Conservation (phyloP, 2,113 vertebrate genomes). For the Fregetta grallaria region DNA sequence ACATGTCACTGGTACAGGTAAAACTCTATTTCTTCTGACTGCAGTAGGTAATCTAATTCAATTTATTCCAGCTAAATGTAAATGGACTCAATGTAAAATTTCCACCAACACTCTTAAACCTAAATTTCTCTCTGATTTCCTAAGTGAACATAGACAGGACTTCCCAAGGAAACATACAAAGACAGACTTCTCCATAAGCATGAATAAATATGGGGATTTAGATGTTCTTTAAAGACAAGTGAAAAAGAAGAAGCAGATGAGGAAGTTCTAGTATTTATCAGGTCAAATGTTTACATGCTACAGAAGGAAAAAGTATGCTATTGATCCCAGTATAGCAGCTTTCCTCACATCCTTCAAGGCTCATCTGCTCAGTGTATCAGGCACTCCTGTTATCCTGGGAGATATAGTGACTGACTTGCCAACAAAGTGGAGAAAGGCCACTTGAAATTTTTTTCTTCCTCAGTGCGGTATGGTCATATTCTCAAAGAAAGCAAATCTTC, state of each 20-base stretch:
- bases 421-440: constrained; percentile 60
- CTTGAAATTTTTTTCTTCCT: constrained; percentile 46
- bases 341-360: constrained; percentile 38
- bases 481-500: constrained; percentile 9
- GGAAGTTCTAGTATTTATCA: not conserved
- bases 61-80: not conserved
- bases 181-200: not conserved
- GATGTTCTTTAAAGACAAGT: not conserved
- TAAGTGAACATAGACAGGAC: not conserved
- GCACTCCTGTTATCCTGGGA: constrained; percentile 21
- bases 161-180: not conserved
- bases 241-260: not conserved
- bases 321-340: constrained; percentile 39
- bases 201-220: not conserved
- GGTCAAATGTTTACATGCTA: not conserved
- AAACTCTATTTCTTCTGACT: not conserved
- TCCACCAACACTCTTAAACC: not conserved
- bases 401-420: constrained; percentile 27
- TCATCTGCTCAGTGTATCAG: constrained; percentile 43
- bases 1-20: not conserved
- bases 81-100: not conserved
- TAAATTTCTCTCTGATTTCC: not conserved
- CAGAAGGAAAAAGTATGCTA: not conserved
- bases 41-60: not conserved
- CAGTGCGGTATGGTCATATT: not conserved